A percentile compares a stretch with the other conserved stretches of the same genome.
Conservation (phyloP, 2,797 vertebrate species). For the Peromyscus melanophrys region DNA sequence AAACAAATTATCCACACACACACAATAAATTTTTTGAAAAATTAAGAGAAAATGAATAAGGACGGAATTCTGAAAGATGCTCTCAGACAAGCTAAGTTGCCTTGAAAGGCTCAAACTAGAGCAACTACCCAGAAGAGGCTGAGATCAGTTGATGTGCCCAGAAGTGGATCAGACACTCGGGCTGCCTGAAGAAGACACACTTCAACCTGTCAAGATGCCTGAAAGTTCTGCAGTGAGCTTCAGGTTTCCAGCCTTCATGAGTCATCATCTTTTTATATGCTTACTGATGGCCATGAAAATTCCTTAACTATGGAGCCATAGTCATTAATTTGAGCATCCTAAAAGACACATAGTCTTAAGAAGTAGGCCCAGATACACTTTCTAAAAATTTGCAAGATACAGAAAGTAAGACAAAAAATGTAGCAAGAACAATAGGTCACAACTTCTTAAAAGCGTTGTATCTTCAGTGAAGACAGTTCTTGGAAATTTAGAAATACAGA, state of each 20-base stretch:
- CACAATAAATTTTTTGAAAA: not conserved
- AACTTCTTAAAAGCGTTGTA: not conserved
- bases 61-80: not conserved
- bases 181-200: not conserved
- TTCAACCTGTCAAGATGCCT: not conserved
- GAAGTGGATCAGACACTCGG: not conserved
- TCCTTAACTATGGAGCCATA: not conserved
- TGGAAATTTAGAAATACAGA: constrained; percentile 30
- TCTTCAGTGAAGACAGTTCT: not conserved
- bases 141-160: not conserved
- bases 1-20: not conserved
- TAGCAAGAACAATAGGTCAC: not conserved
- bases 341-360: not conserved
- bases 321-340: not conserved
- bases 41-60: not conserved
- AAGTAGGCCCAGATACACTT: not conserved
- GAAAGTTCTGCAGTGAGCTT: not conserved
- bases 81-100: not conserved
- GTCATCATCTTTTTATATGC: not conserved
- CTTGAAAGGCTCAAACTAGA: not conserved
- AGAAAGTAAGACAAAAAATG: not conserved
- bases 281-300: not conserved
- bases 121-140: not conserved
- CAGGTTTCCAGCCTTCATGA: not conserved
- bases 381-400: not conserved